These are phyloP conservation scores for Atrina japonica DNA, from an alignment of 2,888 invertebrate species.

Conservation along the genomic window DNA sequence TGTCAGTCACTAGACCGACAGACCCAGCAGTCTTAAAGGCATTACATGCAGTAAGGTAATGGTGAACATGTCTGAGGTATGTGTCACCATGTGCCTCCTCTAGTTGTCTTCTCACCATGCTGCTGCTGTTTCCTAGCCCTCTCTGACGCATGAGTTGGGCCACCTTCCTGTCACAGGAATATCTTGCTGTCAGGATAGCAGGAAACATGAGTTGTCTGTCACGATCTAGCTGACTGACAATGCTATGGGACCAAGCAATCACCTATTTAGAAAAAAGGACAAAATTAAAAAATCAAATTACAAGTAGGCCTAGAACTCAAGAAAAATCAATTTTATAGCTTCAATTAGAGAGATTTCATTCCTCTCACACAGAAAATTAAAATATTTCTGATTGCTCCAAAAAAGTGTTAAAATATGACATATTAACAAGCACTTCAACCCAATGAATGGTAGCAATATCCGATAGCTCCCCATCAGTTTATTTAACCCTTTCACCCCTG, in stretches of 20 bases:
- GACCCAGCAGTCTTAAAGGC: slow-evolving; percentile 28
- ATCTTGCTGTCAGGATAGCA: slow-evolving; percentile 47
- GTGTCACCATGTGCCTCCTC: slow-evolving; percentile 53
- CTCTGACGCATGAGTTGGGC: slow-evolving; percentile 47
- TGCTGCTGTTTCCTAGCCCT: slow-evolving; percentile 54
- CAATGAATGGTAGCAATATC: too few relatives aligned
- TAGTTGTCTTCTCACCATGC: slow-evolving; percentile 46
- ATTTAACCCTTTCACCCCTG: too few relatives aligned
- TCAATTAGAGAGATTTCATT: too few relatives aligned
- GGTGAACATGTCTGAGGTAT: slow-evolving; percentile 33
- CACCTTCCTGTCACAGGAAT: slow-evolving; percentile 50
- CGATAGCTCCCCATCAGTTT: too few relatives aligned
- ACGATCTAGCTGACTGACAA: slow-evolving; percentile 54
- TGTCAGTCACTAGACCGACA: slow-evolving; percentile 13
- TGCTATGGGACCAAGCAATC: slow-evolving; percentile 44
- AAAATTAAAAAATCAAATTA: neutral
- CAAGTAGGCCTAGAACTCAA: too few relatives aligned
- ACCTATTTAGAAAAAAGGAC: slow-evolving; percentile 8
- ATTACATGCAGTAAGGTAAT: slow-evolving; percentile 45
- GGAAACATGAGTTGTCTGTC: slow-evolving; percentile 51
- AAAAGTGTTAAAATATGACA: too few relatives aligned
- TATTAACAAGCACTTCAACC: too few relatives aligned
- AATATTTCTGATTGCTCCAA: too few relatives aligned
- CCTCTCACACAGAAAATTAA: too few relatives aligned
- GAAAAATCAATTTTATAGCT: too few relatives aligned